Percentiles rank a stretch among this genome's conserved stretches.
Conservation (phyloP, 1,140 invertebrate genomes). For the Drosophila suzukii region DNA sequence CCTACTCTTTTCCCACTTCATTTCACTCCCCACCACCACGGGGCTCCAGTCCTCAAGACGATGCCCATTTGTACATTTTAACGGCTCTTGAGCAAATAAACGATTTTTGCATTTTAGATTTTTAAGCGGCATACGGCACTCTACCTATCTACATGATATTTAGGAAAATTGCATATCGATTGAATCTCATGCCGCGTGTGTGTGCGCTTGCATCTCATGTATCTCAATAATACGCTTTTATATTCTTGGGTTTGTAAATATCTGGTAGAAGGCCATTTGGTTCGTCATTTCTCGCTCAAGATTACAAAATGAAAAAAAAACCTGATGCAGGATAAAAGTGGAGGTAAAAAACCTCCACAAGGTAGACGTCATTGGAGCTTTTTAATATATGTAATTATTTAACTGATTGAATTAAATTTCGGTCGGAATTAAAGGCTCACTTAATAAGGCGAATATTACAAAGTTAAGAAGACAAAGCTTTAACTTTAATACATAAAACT, state of each 20-base stretch:
- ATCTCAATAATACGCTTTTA: neutral
- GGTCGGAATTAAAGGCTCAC: no score
- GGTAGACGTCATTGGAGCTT: neutral
- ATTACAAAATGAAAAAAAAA: constrained; percentile 1
- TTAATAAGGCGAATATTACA: no score
- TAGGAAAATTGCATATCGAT: constrained; percentile 42
- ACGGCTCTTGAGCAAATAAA: constrained; percentile 79
- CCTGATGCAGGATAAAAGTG: neutral
- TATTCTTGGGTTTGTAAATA: neutral
- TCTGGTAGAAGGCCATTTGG: constrained; percentile 5
- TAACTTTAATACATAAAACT: no score
- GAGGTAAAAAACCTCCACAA: no score
- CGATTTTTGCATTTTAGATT: constrained; percentile 80
- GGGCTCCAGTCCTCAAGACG: constrained; percentile 14
- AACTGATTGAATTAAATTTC: no score
- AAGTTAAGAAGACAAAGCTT: no score
- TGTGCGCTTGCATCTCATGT: neutral
- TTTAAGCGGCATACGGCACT: constrained; percentile 36
- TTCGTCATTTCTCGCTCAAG: neutral
- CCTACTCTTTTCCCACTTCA: constrained; percentile 28
- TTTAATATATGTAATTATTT: no score
- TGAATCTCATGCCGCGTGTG: constrained; percentile 3
- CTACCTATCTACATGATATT: constrained; percentile 27
- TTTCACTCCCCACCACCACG: constrained; percentile 12
- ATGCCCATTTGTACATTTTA: constrained; percentile 67